Percentiles rank a stretch among this genome's conserved stretches.
Conservation (phyloP, 2,797 vertebrate species). For the Malurus leucopterus region DNA sequence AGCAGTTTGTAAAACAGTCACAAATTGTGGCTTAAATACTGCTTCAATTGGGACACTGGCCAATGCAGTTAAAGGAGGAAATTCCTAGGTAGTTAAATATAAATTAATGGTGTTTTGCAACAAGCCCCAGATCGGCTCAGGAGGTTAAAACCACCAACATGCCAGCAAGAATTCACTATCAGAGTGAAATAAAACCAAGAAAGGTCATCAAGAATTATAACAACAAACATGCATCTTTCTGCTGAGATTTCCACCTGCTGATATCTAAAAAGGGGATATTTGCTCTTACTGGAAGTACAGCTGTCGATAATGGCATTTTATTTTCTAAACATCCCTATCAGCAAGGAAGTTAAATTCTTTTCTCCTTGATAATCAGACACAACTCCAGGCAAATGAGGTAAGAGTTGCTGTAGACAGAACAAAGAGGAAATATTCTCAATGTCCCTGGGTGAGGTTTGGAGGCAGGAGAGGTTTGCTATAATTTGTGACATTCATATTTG, state of each 20-base stretch:
- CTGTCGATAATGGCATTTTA: neutral
- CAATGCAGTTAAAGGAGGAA: slow-evolving; percentile 21
- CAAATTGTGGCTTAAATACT: neutral
- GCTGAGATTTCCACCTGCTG: slow-evolving; percentile 30
- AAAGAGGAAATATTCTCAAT: neutral
- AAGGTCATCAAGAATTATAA: slow-evolving; percentile 1
- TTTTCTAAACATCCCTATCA: slow-evolving; percentile 42
- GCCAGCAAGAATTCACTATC: neutral
- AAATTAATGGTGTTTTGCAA: slow-evolving; percentile 29
- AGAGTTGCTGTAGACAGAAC: neutral
- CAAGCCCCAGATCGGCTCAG: neutral
- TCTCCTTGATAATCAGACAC: neutral
- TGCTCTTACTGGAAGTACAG: slow-evolving; percentile 40
- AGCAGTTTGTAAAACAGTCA: neutral
- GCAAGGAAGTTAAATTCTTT: slow-evolving; percentile 17
- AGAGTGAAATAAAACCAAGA: neutral
- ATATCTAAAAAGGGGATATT: neutral
- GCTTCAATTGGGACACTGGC: neutral
- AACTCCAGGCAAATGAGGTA: neutral
- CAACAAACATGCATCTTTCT: slow-evolving; percentile 8
- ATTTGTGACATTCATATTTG: neutral
- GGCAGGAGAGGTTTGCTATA: fast-evolving
- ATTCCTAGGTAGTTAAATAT: slow-evolving; percentile 44
- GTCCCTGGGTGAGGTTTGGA: neutral
- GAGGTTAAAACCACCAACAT: neutral